These are phyloP conservation scores for Hoplodrina ambigua DNA, from an alignment of 2,888 invertebrate genomes.

Conservation along the genomic window DNA sequence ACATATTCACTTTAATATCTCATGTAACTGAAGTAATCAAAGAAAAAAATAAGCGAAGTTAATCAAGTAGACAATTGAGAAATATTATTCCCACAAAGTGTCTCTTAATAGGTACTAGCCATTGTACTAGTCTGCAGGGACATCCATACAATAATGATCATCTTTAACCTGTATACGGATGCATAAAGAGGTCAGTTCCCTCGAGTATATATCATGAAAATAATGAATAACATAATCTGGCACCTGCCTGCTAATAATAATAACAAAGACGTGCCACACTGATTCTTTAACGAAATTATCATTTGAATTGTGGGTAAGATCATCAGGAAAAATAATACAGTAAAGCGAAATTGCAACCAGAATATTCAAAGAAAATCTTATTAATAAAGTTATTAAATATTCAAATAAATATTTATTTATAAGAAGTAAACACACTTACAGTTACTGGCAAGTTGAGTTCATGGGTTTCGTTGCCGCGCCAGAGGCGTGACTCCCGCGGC, in stretches of 20 bases:
- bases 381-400: too few species aligned
- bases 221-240: constrained; percentile 10
- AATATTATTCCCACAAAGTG: constrained; percentile 4
- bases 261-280: not conserved
- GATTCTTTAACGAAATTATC: not conserved
- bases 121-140: constrained; percentile 5
- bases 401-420: too few species aligned
- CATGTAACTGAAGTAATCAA: not conserved
- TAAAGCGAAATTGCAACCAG: not conserved
- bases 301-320: not conserved
- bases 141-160: constrained; percentile 12
- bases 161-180: constrained; percentile 25
- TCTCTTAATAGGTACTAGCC: not conserved
- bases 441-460: constrained; percentile 92
- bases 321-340: not conserved
- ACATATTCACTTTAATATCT: not conserved
- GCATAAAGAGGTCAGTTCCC: constrained; percentile 36
- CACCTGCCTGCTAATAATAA: constrained; percentile 6
- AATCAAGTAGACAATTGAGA: not conserved
- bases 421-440: constrained; percentile 81
- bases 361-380: constrained; percentile 10
- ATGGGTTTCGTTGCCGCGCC: constrained; percentile 94
- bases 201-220: constrained; percentile 18
- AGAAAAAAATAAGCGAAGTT: not conserved
- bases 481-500: constrained; percentile 92